These are phyloP conservation scores for Stegastes partitus DNA, from an alignment of 2,113 vertebrate species.

Conservation along the genomic window DNA sequence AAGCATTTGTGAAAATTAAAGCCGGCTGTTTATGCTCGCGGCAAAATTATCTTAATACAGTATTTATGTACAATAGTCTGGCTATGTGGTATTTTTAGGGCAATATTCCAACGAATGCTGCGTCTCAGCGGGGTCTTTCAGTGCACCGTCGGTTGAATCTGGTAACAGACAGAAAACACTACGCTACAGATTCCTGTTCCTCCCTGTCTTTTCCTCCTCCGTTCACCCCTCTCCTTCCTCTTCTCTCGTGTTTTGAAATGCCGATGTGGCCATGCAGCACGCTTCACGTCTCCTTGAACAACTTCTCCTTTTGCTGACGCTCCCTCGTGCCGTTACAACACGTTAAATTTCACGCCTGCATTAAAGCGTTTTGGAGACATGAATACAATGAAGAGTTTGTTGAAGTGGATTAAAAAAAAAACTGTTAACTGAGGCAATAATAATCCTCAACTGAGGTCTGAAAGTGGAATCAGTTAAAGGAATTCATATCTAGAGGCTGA, in stretches of 20 bases:
- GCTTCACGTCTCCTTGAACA: slow-evolving; percentile 29
- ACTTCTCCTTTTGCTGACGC: slow-evolving; percentile 7
- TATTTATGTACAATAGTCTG: too few species aligned
- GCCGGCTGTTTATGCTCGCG: neutral
- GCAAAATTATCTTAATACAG: neutral
- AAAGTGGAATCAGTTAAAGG: neutral
- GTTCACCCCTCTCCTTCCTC: neutral
- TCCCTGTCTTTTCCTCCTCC: neutral
- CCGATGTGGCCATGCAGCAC: slow-evolving; percentile 17
- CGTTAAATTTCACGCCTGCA: slow-evolving; percentile 22
- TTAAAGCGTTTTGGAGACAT: slow-evolving; percentile 1
- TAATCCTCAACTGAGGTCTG: slow-evolving; percentile 2
- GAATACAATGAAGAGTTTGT: neutral
- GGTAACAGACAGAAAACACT: neutral
- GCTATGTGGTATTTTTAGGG: too few species aligned
- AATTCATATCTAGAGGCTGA: neutral
- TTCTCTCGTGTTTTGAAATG: slow-evolving; percentile 43
- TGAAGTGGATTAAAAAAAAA: neutral
- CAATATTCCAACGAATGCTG: neutral
- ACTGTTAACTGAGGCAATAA: neutral
- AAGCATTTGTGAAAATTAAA: neutral
- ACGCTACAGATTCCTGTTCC: neutral
- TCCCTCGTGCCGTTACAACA: slow-evolving; percentile 17
- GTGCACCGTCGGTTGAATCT: neutral
- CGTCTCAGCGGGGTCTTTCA: neutral